Evolutionary conservation across 1,140 invertebrate genomes (phyloP).

Genomic region (Penaeus chinensis): DNA sequence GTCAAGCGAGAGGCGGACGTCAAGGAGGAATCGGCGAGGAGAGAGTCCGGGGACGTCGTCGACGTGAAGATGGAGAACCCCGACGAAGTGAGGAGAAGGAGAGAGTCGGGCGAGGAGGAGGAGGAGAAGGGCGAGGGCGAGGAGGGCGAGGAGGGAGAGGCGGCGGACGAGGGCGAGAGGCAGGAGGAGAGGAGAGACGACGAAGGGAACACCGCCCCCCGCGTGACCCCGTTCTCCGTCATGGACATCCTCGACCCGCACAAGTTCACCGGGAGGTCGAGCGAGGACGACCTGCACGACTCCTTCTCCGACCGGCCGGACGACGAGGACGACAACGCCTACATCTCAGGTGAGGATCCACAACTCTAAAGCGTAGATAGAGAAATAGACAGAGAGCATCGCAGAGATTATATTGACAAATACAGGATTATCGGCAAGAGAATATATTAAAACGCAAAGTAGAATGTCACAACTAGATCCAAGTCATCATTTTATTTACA

Average conservation of each 20-base stretch:
- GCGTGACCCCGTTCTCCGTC: slow-evolving; percentile 59
- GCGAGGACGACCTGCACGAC: slow-evolving; percentile 47
- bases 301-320: slow-evolving; percentile 54
- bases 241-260: slow-evolving; percentile 59
- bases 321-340: slow-evolving; percentile 54
- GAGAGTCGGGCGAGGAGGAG: not conserved
- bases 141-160: not conserved
- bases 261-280: slow-evolving; percentile 57
- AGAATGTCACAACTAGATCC: no score
- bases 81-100: not conserved
- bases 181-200: slow-evolving; percentile 1
- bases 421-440: no score
- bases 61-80: not conserved
- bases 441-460: no score
- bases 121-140: not conserved
- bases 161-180: not conserved
- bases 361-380: no score
- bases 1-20: slow-evolving; percentile 2
- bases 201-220: slow-evolving; percentile 30
- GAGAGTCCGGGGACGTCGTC: not conserved
- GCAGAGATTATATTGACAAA: no score
- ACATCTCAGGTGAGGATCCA: slow-evolving; percentile 49
- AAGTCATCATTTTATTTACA: no score
- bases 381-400: no score
- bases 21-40: not conserved